A percentile compares a stretch with the other conserved stretches of the same genome.
Evolutionary conservation across 1,140 invertebrate species (phyloP).

Genomic region (Bombus ignitus): DNA sequence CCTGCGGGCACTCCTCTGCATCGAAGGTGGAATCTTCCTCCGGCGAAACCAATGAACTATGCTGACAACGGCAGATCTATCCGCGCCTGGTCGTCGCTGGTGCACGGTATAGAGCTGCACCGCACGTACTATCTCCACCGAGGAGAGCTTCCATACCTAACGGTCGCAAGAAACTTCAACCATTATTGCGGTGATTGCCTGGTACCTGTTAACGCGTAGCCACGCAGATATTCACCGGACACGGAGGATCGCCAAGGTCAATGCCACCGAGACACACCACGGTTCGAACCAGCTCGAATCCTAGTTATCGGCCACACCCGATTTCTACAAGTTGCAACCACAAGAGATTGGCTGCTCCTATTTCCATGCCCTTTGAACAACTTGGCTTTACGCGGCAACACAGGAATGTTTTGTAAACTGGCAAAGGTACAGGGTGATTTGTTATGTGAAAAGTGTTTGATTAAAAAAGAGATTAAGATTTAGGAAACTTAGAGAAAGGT

Average conservation of each 20-base stretch:
- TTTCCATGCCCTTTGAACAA: background rate
- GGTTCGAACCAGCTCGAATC: constrained; percentile 58
- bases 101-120: constrained; percentile 15
- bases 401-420: background rate
- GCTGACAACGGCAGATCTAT: constrained; percentile 66
- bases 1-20: constrained; percentile 70
- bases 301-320: constrained; percentile 71
- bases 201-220: constrained; percentile 69
- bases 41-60: constrained; percentile 60
- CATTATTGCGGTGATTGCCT: constrained; percentile 68
- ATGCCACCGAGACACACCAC: constrained; percentile 65
- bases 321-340: constrained; percentile 22
- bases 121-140: constrained; percentile 45
- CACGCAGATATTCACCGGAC: constrained; percentile 57
- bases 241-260: constrained; percentile 71
- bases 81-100: constrained; percentile 44
- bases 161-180: constrained; percentile 67
- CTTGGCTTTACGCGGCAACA: background rate
- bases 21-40: constrained; percentile 57
- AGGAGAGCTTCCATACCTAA: constrained; percentile 65
- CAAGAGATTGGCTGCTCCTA: background rate
- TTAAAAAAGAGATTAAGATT: background rate
- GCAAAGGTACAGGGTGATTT: background rate
- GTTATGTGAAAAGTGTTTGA: background rate
- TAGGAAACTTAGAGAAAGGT: background rate